Base-by-base conservation (phyloP, 2,113 vertebrate genomes). In the Limanda limanda region DNA sequence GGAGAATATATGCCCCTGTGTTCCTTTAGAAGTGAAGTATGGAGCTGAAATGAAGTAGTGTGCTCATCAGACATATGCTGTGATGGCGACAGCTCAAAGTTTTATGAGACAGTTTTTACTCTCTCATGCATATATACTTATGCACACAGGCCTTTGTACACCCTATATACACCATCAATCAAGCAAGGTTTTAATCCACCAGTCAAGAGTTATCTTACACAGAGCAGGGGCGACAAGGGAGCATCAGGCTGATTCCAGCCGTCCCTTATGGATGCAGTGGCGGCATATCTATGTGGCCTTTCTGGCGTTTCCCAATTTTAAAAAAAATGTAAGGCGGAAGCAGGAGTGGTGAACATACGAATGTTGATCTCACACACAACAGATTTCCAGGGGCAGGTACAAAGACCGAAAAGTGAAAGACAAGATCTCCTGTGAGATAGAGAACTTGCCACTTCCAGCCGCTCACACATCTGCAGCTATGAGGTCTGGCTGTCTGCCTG, bases 21-120 rank as follows among this genome's bases (percentile, higher is more conserved):
- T 21, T 67, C 15, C 68, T 17, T 68, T 11, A 54, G 20, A 81
- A 59, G 54, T 70, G 68, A 31, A 58, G 48, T 59, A 71, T 57
- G 54, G 55, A 52, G 42, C 13, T 59, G 15, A 48, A 69, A 57
- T 69, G 21, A 61, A 63, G 23, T 4, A 7, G 31, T 73, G n/a
- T 59, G 10, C 61, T 45, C 31, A 7, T 45, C 31, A 7, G 10
- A 3, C 25, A 60, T 67, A 24, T 51, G 31, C 25, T 69, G 20
- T 17, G 37, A 68, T 48, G 6, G 8, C 64, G 51, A 21, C 40
- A 37, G 68, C 24, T 67, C 17, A 61, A 17, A 52, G 8, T 25
- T 74, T 4, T 31, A 25, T 52, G n/a, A 12, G 17, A 2, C 4
- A 40, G 11, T 68, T 55, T 72, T 59, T 21, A 24, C 63, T 35